Evolutionary conservation across 2,888 invertebrate species (phyloP), one percentile per base, ranked within the genome.

Genomic region (Microctonus brassicae): DNA sequence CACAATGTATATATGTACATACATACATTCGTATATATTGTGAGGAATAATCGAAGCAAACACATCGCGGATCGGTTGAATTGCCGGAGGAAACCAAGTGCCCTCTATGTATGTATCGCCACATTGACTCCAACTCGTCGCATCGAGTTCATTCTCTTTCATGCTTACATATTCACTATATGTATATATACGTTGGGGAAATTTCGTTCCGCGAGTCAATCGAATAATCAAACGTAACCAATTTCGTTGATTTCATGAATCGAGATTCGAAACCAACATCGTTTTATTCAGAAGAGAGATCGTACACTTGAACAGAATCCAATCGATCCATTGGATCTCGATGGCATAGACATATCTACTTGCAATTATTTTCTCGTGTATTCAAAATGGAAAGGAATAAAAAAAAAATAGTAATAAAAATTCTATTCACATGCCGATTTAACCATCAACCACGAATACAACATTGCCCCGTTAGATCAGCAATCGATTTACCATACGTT

Each of bases 241-340:
- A 63, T 62, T 69, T 36, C 69, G 36, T 26, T 52, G 17, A 65
- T 64, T 65, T 20, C 53, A 29, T 55, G 53, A 26, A 55, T 55
- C n/a, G 20, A 64, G 47, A 47, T 52, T 52, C 39, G 13, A 47
- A 24, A 47, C 24, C 26, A 26, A 11, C 5, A 39, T 24, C n/a
- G 33, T 63, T 24, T 63, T 55, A 63, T 29, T 63, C 57, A 69
- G 63, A 36, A 42, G 33, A 39, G 53, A 20, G 33, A 36, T 69
- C 34, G 26, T 47, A 52, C 42, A n/a, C 24, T 36, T 17, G 53
- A 55, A 22, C 55, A n/a, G n/a, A 55, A 20, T 22, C 24, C 20
- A 61, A 69, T 69, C 68, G 53, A 61, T 69, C 34, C n/a, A 61
- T 47, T 34, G 60, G 42, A 47, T 69, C 60, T 69, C 36, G 53